A percentile compares a stretch with the other conserved stretches of the same genome.
Evolutionary conservation across 2,113 vertebrate genomes (phyloP).

Genomic region (rabbit (Oryctolagus cuniculus)): DNA sequence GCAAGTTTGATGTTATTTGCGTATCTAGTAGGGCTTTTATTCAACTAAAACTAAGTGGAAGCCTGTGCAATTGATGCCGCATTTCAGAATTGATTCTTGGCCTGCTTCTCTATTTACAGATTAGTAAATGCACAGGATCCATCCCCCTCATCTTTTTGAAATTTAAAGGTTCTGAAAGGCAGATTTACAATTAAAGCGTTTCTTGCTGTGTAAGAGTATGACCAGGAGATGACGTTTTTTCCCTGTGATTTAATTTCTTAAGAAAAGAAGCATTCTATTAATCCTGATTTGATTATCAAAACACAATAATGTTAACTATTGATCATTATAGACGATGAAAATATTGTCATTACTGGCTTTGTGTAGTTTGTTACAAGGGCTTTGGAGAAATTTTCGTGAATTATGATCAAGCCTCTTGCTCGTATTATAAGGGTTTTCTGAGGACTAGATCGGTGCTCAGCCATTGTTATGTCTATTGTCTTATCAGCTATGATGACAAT

Average conservation of each 20-base stretch:
- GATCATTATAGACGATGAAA: constrained; percentile 79
- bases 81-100: constrained; percentile 89
- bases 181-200: constrained; percentile 89
- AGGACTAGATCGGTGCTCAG: neutral
- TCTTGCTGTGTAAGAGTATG: constrained; percentile 85
- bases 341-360: constrained; percentile 72
- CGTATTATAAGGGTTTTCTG: neutral
- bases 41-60: constrained; percentile 90
- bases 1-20: constrained; percentile 99
- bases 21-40: constrained; percentile 98
- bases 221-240: constrained; percentile 80
- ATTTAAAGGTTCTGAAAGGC: constrained; percentile 87
- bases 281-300: constrained; percentile 85
- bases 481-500: constrained; percentile 18
- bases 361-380: constrained; percentile 30
- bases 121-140: constrained; percentile 87
- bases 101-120: constrained; percentile 90
- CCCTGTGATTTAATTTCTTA: constrained; percentile 83
- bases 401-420: neutral
- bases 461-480: constrained; percentile 19
- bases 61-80: constrained; percentile 90
- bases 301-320: constrained; percentile 78
- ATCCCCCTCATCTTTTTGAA: constrained; percentile 83
- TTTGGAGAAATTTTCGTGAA: constrained; percentile 52
- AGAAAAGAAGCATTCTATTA: constrained; percentile 86